Evolutionary conservation across 2,888 invertebrate species (phyloP).

Genomic region (Aphidoletes aphidimyza): DNA sequence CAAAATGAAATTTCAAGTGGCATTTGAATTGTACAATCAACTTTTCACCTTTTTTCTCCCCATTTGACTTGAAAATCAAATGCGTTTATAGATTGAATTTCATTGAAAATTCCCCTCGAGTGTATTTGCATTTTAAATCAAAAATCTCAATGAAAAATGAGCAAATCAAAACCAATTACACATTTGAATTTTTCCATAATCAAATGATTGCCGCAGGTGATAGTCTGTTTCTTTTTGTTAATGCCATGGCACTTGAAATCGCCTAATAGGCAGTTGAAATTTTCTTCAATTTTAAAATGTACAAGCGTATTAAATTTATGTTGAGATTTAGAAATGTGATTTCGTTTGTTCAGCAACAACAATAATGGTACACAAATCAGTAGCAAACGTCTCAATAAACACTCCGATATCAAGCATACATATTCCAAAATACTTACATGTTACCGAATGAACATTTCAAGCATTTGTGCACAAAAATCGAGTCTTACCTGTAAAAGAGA

Average conservation of each 20-base stretch:
- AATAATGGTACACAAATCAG: slow-evolving; percentile 15
- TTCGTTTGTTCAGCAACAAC: no score
- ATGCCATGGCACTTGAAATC: no score
- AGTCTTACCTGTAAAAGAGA: neutral
- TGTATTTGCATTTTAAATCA: neutral
- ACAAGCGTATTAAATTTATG: neutral
- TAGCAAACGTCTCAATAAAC: slow-evolving; percentile 16
- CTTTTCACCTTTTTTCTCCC: neutral
- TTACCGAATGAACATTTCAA: neutral
- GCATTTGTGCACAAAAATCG: neutral
- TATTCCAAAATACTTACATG: neutral
- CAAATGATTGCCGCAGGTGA: slow-evolving; percentile 5
- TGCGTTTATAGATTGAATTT: neutral
- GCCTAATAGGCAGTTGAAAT: slow-evolving; percentile 1
- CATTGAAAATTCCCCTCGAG: slow-evolving; percentile 11
- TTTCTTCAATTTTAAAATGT: neutral
- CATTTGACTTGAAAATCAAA: neutral
- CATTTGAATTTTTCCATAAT: neutral
- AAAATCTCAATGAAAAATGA: neutral
- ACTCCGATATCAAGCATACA: neutral
- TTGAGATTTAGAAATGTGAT: neutral
- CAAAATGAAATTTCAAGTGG: neutral
- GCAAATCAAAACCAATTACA: slow-evolving; percentile 45
- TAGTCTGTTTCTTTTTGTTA: no score
- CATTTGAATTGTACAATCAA: neutral